Conservation (phyloP, 1,140 invertebrate genomes). For the Drosophila rufa region DNA sequence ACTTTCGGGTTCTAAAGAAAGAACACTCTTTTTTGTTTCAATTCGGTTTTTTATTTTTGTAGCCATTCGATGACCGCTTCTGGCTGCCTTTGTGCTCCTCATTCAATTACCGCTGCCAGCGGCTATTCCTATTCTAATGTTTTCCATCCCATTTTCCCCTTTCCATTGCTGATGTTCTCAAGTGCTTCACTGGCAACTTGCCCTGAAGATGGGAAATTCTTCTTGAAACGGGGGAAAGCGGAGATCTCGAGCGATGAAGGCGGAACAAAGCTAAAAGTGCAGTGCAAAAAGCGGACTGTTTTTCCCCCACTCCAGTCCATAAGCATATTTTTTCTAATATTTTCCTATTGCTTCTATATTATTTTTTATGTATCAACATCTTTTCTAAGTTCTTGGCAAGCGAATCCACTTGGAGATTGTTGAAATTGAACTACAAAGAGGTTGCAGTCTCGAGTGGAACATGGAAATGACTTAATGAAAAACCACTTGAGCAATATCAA, state of each 20-base stretch:
- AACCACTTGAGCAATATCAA: conserved; percentile 53
- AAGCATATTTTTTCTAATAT: conserved; percentile 57
- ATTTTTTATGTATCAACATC: conserved; percentile 50
- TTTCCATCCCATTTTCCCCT: conserved; percentile 1
- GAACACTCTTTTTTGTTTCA: neutral
- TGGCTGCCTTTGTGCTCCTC: conserved; percentile 61
- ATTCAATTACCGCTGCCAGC: conserved; percentile 79
- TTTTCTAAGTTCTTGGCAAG: conserved; percentile 29
- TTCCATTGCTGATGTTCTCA: conserved; percentile 60
- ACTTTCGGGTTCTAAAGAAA: neutral
- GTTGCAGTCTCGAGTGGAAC: conserved; percentile 50
- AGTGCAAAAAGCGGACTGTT: conserved; percentile 2
- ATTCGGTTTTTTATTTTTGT: conserved; percentile 11
- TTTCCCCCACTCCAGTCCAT: conserved; percentile 13
- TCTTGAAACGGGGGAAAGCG: neutral
- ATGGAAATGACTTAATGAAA: conserved; percentile 54
- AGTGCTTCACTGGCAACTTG: conserved; percentile 76
- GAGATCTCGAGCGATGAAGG: conserved; percentile 11
- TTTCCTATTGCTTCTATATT: conserved; percentile 53
- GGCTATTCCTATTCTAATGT: conserved; percentile 67
- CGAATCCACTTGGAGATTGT: conserved; percentile 44
- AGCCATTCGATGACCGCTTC: conserved; percentile 60
- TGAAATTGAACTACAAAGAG: conserved; percentile 56
- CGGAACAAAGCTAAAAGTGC: conserved; percentile 40
- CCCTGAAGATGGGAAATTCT: conserved; percentile 56